Percentiles rank a stretch among this genome's conserved stretches.
These are phyloP conservation scores for Ochotona princeps DNA, from an alignment of 2,113 vertebrate genomes.

Conservation along the genomic window DNA sequence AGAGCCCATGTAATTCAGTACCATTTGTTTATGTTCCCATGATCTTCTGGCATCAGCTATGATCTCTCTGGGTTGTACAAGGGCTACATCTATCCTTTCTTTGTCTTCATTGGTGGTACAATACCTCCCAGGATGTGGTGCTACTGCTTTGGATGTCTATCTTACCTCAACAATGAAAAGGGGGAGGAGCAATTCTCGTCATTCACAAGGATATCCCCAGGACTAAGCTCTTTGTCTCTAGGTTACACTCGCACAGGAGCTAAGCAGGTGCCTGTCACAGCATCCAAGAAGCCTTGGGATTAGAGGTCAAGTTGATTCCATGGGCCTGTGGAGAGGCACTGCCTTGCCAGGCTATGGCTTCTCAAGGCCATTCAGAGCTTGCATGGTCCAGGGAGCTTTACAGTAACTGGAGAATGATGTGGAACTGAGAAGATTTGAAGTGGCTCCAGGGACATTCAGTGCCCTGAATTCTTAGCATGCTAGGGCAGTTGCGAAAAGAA, in stretches of 20 bases:
- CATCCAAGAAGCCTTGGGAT: background rate
- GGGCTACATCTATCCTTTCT: background rate
- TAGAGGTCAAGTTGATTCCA: background rate
- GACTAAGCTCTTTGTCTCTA: background rate
- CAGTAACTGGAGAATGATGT: background rate
- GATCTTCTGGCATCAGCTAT: background rate
- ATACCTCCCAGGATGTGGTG: background rate
- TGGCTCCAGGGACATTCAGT: background rate
- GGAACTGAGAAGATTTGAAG: background rate
- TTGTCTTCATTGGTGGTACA: background rate
- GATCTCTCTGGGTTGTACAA: background rate
- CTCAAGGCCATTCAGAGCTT: background rate
- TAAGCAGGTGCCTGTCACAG: background rate
- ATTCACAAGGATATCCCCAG: background rate
- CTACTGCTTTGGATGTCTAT: background rate
- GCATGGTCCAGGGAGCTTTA: fast-evolving
- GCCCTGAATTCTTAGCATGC: background rate
- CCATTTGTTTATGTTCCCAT: background rate
- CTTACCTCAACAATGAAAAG: background rate
- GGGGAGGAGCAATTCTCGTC: background rate
- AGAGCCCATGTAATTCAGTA: background rate
- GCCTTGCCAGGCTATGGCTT: background rate
- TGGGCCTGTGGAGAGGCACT: background rate
- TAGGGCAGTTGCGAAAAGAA: background rate
- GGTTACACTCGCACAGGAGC: background rate